Conservation (phyloP, 2,797 vertebrate genomes). For the Danio kyathit region DNA sequence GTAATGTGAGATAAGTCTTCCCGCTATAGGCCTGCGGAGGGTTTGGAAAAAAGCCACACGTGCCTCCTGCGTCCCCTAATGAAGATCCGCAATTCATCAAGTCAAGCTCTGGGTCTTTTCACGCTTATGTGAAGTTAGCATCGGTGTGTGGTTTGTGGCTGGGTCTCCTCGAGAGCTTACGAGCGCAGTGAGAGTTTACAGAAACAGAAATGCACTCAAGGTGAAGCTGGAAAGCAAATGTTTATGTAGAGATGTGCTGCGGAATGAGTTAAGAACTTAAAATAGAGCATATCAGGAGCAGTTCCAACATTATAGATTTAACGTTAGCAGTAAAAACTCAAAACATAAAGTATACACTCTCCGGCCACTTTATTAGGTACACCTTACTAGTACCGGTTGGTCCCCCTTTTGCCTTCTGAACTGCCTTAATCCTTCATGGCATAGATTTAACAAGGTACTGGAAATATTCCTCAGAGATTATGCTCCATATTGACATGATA, state of each 20-base stretch:
- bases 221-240: not conserved
- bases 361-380: too few species aligned
- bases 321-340: too few species aligned
- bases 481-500: too few species aligned
- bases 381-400: too few species aligned
- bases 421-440: too few species aligned
- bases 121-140: conserved; percentile 21
- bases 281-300: not conserved
- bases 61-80: conserved; percentile 11
- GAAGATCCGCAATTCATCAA: conserved; percentile 14
- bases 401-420: too few species aligned
- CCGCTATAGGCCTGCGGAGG: conserved; percentile 36
- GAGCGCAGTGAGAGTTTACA: not conserved
- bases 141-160: not conserved
- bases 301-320: too few species aligned
- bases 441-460: too few species aligned
- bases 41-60: conserved; percentile 27
- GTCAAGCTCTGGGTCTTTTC: conserved; percentile 27
- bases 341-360: too few species aligned
- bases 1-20: conserved; percentile 49
- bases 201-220: not conserved
- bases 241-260: not conserved
- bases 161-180: not conserved
- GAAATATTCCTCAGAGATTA: too few species aligned
- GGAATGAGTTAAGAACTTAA: not conserved